These are phyloP conservation scores for Phylloscopus trochiloides DNA, from an alignment of 2,113 vertebrate genomes.

Conservation along the genomic window DNA sequence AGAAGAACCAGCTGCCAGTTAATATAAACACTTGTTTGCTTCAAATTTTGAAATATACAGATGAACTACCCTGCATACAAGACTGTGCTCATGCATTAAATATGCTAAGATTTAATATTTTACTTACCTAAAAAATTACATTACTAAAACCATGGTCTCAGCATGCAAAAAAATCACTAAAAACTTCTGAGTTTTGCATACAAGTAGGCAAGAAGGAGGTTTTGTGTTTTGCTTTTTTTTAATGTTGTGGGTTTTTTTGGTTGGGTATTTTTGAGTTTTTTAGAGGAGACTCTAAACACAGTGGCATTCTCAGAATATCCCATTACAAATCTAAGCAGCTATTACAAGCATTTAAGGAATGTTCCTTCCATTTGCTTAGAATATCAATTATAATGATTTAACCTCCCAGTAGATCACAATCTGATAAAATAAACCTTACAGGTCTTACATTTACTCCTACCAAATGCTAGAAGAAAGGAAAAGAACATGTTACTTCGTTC, in stretches of 20 bases:
- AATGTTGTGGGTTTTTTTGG: neutral
- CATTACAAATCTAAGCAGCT: constrained; percentile 73
- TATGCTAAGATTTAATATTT: neutral
- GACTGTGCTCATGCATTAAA: neutral
- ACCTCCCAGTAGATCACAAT: constrained; percentile 69
- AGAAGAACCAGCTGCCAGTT: constrained; percentile 8
- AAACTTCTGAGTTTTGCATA: constrained; percentile 18
- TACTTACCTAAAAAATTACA: neutral
- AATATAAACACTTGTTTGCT: neutral
- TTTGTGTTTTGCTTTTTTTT: neutral
- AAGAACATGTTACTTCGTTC: neutral
- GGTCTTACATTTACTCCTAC: constrained; percentile 63
- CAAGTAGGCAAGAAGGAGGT: neutral
- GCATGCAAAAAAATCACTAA: constrained; percentile 3
- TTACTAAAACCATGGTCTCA: neutral
- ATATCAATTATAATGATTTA: constrained; percentile 57
- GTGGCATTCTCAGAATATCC: constrained; percentile 70
- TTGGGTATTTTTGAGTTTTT: neutral
- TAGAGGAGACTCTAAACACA: constrained; percentile 39
- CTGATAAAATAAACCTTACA: constrained; percentile 59
- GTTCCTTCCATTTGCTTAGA: constrained; percentile 66
- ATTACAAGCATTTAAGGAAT: constrained; percentile 81
- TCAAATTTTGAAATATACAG: neutral
- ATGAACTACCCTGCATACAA: neutral
- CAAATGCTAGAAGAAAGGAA: constrained; percentile 14